Evolutionary conservation across 2,888 invertebrate species (phyloP).

Genomic region (Oscheius sp.): DNA sequence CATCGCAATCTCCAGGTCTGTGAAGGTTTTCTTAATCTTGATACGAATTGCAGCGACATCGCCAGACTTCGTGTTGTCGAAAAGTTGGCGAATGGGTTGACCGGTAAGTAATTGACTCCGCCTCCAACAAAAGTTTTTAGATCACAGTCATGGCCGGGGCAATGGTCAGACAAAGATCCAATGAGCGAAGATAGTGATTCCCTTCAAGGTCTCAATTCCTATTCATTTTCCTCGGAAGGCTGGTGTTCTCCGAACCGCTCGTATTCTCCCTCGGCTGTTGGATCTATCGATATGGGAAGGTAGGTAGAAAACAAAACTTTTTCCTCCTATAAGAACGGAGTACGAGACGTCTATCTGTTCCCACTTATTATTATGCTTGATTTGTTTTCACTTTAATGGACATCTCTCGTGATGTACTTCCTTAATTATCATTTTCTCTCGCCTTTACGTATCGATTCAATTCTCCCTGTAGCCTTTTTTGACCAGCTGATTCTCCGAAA

Average conservation of each 20-base stretch:
- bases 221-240: slow-evolving; percentile 14
- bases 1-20: slow-evolving; percentile 32
- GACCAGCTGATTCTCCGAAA: too few species aligned
- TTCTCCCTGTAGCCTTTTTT: too few species aligned
- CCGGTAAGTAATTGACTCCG: too few species aligned
- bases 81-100: slow-evolving; percentile 26
- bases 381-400: not conserved
- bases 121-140: too few species aligned
- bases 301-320: too few species aligned
- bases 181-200: slow-evolving; percentile 21
- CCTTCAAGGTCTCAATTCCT: not conserved
- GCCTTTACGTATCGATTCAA: too few species aligned
- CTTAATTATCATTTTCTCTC: not conserved
- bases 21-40: not conserved
- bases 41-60: slow-evolving; percentile 6
- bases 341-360: too few species aligned
- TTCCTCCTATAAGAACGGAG: too few species aligned
- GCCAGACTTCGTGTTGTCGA: not conserved
- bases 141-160: slow-evolving; percentile 10
- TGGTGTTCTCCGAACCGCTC: slow-evolving; percentile 29
- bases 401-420: too few species aligned
- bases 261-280: slow-evolving; percentile 12
- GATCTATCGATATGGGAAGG: slow-evolving; percentile 13
- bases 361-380: not conserved
- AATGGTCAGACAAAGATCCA: slow-evolving; percentile 11